These are phyloP conservation scores for Xylocopa sonorina DNA, from an alignment of 1,140 invertebrate genomes.

Conservation along the genomic window DNA sequence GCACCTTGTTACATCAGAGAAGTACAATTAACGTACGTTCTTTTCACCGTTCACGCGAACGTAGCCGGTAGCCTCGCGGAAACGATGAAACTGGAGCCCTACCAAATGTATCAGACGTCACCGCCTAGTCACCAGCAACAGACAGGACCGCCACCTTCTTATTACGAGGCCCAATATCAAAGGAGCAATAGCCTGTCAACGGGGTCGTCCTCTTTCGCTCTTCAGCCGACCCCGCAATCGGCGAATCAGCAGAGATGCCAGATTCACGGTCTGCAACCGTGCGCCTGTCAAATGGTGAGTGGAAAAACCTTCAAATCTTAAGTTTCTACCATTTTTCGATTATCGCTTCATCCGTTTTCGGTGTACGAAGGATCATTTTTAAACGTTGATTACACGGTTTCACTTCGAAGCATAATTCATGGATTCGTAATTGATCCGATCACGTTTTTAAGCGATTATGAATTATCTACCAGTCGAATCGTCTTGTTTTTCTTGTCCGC, in stretches of 20 bases:
- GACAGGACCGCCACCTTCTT: conserved; percentile 81
- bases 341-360: too few relatives aligned
- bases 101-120: conserved; percentile 82
- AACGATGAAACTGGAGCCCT: conserved; percentile 90
- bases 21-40: conserved; percentile 2
- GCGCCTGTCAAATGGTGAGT: conserved; percentile 82
- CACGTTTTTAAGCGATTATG: not conserved
- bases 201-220: conserved; percentile 79
- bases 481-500: not conserved
- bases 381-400: not conserved
- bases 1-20: not conserved
- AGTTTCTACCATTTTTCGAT: too few relatives aligned
- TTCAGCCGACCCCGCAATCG: conserved; percentile 78
- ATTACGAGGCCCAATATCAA: conserved; percentile 79
- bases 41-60: conserved; percentile 31
- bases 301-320: too few relatives aligned
- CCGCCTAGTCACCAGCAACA: conserved; percentile 81
- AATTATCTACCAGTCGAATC: not conserved
- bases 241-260: conserved; percentile 83
- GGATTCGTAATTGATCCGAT: too few relatives aligned
- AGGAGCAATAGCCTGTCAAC: conserved; percentile 80
- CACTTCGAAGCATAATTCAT: not conserved
- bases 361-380: too few relatives aligned
- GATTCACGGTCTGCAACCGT: conserved; percentile 85
- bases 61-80: conserved; percentile 91